These are phyloP conservation scores for Oligia strigilis DNA, from an alignment of 2,888 invertebrate genomes.

Conservation along the genomic window DNA sequence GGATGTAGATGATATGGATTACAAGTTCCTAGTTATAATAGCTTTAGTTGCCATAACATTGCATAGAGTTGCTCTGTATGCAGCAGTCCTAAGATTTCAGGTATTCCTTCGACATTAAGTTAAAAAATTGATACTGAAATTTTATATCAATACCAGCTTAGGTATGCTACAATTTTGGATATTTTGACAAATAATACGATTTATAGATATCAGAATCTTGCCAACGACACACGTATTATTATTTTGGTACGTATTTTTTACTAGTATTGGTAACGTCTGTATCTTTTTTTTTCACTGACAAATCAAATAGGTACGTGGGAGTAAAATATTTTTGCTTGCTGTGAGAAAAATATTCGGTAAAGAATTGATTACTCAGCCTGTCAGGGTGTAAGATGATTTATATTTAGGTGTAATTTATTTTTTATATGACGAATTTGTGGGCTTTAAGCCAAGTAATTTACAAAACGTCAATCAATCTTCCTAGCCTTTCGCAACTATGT, in stretches of 20 bases:
- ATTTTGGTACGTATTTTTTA: constrained; percentile 25
- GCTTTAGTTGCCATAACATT: no score
- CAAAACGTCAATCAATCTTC: no score
- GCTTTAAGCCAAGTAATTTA: background rate
- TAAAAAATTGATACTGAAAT: constrained; percentile 52
- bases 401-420: background rate
- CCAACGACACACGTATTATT: constrained; percentile 35
- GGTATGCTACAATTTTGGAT: constrained; percentile 14
- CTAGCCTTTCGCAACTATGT: background rate
- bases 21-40: no score
- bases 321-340: constrained; percentile 29
- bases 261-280: constrained; percentile 1
- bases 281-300: constrained; percentile 31
- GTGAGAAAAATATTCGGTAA: constrained; percentile 19
- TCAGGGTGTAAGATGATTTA: background rate
- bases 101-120: constrained; percentile 32
- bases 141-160: constrained; percentile 32
- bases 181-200: constrained; percentile 33
- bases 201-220: constrained; percentile 30
- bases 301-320: constrained; percentile 25
- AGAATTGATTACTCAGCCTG: constrained; percentile 16
- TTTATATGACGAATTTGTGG: background rate
- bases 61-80: background rate
- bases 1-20: background rate
- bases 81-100: constrained; percentile 17